Base-by-base conservation (phyloP, 2,797 vertebrate genomes). In the Crocidura indochinensis region DNA sequence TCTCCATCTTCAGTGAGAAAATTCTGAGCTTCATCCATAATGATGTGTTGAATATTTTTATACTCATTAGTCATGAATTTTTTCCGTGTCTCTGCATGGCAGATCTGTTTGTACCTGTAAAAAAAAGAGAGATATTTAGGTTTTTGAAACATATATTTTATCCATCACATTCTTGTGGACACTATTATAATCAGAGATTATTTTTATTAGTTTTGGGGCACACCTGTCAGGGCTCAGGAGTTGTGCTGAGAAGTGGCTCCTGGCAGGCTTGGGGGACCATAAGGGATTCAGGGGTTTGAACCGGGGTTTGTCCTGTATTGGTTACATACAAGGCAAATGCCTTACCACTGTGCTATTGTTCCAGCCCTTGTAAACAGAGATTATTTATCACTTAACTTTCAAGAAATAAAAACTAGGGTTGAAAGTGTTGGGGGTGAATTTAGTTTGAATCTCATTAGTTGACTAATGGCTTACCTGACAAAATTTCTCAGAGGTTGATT, bases 1-100 rank as follows among this genome's bases (percentile, higher is more conserved):
- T 95, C 0, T 0, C 93, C 96, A 6, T 96, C 0, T 65, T 91
- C 80, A 3, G 0, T 0, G 10, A 47, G 90, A 88, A 98, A 98
- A 87, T 97, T 98, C 91, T 98, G 97, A 74, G 96, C 97, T 95
- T 98, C 97, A 7, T 97, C 97, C 2, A 97, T 93, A 62, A 98
- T n/a, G 12, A 97, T 95, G 80, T 97, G 96, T 83, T 96, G 90
- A 31, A 97, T 78, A 0, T 64, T 0, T 8, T 3, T 0, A 47
- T 93, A 95, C 0, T 1, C 0, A 0, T 0, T 0, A 0, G 0
- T 60, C 95, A 97, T 84, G 83, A 98, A 98, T 0, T 1, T 2
- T 69, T 44, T 84, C 60, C 96, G 92, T 6, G 97, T 98, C 87
- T 95, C 88, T 65, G 96, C 92, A 0, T 0, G 0, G 67, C 97